phyloP scores from a whole-genome alignment of 2,113 vertebrate species.

The Oceanites oceanicus region DNA sequence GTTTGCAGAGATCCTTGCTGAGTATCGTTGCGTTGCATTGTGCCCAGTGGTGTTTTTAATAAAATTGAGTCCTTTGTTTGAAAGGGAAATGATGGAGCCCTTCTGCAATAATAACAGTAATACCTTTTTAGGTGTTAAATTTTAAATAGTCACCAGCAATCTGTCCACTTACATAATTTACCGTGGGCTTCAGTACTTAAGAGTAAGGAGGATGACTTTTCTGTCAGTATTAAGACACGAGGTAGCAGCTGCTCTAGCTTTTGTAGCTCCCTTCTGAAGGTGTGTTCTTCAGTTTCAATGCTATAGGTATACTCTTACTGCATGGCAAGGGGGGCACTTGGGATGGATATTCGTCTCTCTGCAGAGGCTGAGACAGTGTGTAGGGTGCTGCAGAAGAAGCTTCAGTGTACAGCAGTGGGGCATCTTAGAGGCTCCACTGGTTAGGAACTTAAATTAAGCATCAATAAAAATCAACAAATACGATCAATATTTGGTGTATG shows the following conservation, averaged over 20 bases:
- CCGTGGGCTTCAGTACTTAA: background rate
- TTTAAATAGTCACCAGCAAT: background rate
- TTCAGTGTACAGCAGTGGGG: background rate
- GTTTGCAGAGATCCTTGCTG: background rate
- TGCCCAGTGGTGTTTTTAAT: background rate
- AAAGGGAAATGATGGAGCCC: background rate
- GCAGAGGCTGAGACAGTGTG: background rate
- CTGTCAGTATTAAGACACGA: background rate
- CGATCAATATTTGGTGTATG: background rate
- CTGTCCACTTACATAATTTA: background rate
- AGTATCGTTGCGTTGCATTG: rapidly evolving
- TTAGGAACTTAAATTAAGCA: background rate
- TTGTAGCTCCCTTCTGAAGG: background rate
- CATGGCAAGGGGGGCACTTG: background rate
- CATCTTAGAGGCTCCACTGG: background rate
- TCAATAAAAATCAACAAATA: background rate
- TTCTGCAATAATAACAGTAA: background rate
- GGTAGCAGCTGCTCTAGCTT: background rate
- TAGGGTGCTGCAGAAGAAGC: background rate
- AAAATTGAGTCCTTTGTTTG: background rate
- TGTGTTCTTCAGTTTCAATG: background rate
- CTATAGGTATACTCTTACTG: background rate
- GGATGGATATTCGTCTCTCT: background rate
- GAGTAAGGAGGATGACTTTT: background rate
- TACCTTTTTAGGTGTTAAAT: background rate